Conservation (phyloP, 2,888 invertebrate genomes). For the Microctonus aethiopoides region DNA sequence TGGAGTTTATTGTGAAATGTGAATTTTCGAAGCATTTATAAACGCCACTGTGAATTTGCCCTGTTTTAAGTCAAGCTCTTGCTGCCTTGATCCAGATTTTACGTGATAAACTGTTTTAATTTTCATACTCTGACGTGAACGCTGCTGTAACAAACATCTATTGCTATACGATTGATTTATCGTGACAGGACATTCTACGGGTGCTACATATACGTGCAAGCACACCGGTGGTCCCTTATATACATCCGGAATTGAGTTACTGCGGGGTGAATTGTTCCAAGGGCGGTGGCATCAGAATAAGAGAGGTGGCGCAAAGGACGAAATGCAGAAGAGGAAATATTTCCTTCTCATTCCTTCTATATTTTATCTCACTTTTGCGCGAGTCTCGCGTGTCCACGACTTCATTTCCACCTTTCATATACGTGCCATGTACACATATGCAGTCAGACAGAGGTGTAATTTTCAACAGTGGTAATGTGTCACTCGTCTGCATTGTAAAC, state of each 20-base stretch:
- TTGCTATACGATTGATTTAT: conserved; percentile 57
- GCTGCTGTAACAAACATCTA: conserved; percentile 49
- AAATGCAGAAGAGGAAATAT: conserved; percentile 13
- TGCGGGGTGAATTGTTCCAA: too few species aligned
- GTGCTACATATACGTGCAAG: not conserved
- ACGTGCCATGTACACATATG: not conserved
- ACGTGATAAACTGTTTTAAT: conserved; percentile 52
- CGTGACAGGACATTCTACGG: conserved; percentile 27
- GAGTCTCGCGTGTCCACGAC: conserved; percentile 30
- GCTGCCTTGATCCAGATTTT: conserved; percentile 37
- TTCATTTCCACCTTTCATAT: conserved; percentile 30
- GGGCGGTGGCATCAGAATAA: too few species aligned
- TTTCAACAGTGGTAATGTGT: not conserved
- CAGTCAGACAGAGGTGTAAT: not conserved
- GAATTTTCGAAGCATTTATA: not conserved
- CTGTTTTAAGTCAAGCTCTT: not conserved
- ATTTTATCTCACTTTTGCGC: not conserved
- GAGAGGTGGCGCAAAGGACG: not conserved
- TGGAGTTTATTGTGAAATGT: not conserved
- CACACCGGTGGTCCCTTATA: not conserved
- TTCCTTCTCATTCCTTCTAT: too few species aligned
- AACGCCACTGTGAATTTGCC: not conserved
- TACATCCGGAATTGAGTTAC: not conserved
- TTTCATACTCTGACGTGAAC: conserved; percentile 46
- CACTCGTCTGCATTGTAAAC: not conserved